Evolutionary conservation across 2,113 vertebrate genomes (phyloP), one percentile per base, ranked within the genome.

Genomic region (Melanotaenia duboulayi): DNA sequence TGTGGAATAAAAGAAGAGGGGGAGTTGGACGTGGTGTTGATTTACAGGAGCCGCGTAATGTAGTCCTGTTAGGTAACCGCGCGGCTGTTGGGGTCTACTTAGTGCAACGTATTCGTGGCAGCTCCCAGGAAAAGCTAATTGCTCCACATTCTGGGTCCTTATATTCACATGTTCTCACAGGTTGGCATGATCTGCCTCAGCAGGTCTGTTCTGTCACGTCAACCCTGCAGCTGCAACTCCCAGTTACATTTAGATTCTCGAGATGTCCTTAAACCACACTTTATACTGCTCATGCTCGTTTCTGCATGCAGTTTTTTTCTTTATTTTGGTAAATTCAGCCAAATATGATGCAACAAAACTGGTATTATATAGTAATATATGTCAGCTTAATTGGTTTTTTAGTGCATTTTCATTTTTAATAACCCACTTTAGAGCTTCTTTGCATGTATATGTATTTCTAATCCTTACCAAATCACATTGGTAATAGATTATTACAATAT

Each of bases 1-100:
- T 11, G 68, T 48, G 74, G 71, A 66, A 73, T 84, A 79, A 84
- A 87, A 50, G 79, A 14, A 59, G 75, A 65, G 57, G 46, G 49
- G 74, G 75, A 66, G 74, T n/a, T 55, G 52, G 71, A 64, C 58
- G 16, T 48, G 3, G 44, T 84, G 84, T 87, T 84, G 84, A 70
- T 74, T 83, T 89, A 85, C 89, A 80, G 73, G 50, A 86, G 83
- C 90, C 69, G 60, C 42, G 71, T 67, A 82, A 82, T 65, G 71
- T 48, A 57, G 74, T 57, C 55, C 74, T 40, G 54, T 93, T 90
- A 87, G 78, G 76, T 90, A 91, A 91, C 74, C 9, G 1, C 0
- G 37, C 66, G 28, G 56, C 56, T 40, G 32, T 56, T 4, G 5
- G 11, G 40, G 8, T 24, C 24, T 17, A 25, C 22, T 9, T 44